A percentile compares a stretch with the other conserved stretches of the same genome.
phyloP scores from a whole-genome alignment of 2,113 vertebrate species.

The Aegypius monachus region DNA sequence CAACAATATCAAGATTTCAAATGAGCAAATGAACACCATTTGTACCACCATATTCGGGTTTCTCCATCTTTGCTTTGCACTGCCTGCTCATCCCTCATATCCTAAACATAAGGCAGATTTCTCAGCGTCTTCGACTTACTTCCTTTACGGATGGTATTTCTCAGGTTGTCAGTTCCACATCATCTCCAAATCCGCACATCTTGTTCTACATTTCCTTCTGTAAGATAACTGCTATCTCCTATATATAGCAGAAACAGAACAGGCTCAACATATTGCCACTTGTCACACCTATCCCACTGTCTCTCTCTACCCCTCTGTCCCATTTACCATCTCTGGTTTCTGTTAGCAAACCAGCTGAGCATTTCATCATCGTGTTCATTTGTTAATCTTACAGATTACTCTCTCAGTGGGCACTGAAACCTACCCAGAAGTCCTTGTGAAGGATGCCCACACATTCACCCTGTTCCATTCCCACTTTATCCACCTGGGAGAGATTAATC shows the following conservation, averaged over 20 bases:
- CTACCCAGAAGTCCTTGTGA: background rate
- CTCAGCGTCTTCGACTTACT: background rate
- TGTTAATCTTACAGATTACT: background rate
- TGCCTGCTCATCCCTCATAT: background rate
- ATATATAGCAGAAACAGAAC: constrained; percentile 51
- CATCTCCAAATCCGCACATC: constrained; percentile 46
- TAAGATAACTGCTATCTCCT: constrained; percentile 28
- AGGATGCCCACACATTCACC: background rate
- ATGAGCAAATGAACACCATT: background rate
- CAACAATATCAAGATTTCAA: background rate
- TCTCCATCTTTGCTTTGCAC: background rate
- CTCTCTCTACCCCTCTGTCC: constrained; percentile 11
- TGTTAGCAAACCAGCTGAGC: constrained; percentile 1
- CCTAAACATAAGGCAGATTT: constrained; percentile 42
- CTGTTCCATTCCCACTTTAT: background rate
- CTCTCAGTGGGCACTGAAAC: background rate
- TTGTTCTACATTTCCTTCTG: constrained; percentile 62
- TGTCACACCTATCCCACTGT: constrained; percentile 35
- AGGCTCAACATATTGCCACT: constrained; percentile 41
- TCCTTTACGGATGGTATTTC: constrained; percentile 33
- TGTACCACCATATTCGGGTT: background rate
- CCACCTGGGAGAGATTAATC: background rate
- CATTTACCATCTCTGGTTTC: constrained; percentile 26
- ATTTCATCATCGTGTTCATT: background rate
- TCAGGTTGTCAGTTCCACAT: constrained; percentile 58